Evolutionary conservation across 37 sponge, comb jelly and placozoan genomes (phyloP).

Genomic region (Eunapius fragilis): DNA sequence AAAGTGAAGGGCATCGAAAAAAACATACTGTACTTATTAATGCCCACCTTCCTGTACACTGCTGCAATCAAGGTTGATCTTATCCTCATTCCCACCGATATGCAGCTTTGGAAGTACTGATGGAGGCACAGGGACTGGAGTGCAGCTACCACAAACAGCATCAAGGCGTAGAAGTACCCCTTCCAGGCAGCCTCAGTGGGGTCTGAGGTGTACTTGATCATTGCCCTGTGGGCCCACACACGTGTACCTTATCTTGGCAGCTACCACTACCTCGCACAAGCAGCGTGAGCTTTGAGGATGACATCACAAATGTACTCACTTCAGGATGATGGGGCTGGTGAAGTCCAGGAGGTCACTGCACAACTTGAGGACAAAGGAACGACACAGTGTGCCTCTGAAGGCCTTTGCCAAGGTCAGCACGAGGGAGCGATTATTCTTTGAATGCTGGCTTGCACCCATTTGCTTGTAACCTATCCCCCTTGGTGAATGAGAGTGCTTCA

Average conservation of each 20-base stretch:
- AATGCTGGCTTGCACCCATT: background rate
- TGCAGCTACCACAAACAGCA: conserved; percentile 71
- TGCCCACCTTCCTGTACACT: conserved; percentile 86
- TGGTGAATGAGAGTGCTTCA: background rate
- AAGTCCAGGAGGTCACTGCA: conserved; percentile 71
- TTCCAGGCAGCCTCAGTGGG: conserved; percentile 64
- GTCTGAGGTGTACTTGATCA: conserved; percentile 52
- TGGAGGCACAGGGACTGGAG: conserved; percentile 82
- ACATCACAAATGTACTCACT: conserved; percentile 63
- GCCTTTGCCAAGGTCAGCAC: conserved; percentile 66
- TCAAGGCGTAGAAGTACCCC: conserved; percentile 80
- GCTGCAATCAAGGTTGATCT: conserved; percentile 68
- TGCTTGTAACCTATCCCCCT: background rate
- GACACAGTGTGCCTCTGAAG: conserved; percentile 60
- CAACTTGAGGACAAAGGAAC: conserved; percentile 73
- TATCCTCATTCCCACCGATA: conserved; percentile 72
- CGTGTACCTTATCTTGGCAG: no score
- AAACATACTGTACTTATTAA: no score
- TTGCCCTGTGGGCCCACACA: no score
- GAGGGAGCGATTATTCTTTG: conserved; percentile 59
- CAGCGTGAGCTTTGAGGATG: background rate
- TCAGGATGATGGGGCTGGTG: conserved; percentile 85
- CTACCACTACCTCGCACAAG: no score
- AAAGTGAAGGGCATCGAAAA: no score
- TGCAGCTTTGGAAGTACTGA: conserved; percentile 84